Base-by-base conservation (phyloP, 2,888 invertebrate genomes). In the Sericinus montela region DNA sequence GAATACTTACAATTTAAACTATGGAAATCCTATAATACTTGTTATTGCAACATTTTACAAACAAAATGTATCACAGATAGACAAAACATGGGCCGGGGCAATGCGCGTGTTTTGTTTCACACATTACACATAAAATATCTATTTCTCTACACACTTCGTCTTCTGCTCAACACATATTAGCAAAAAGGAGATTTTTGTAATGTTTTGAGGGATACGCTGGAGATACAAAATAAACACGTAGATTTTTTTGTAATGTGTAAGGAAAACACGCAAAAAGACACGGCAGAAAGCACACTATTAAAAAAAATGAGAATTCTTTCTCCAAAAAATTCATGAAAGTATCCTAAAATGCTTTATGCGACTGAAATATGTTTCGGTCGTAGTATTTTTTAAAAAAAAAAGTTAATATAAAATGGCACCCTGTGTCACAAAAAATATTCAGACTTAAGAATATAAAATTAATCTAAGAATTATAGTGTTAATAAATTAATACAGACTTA, bases 61-160 rank as follows among this genome's bases (percentile, higher is more conserved):
- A 82, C 72, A 67, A 75, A 82, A 78, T 69, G 73, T 86, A 86
- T 87, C 86, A 87, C 86, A 87, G 86, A 86, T 76, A 76, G 76
- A 66, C 70, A 73, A 73, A 69, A 67, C 54, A 63, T 72, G 76
- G 80, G 74, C 71, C 65, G 58, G 62, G 42, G 45, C 45, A n/a
- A n/a, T n/a, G n/a, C n/a, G n/a, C n/a, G n/a, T n/a, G n/a, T n/a
- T n/a, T n/a, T n/a, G n/a, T n/a, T n/a, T n/a, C n/a, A n/a, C n/a
- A n/a, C n/a, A n/a, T n/a, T n/a, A n/a, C n/a, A n/a, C n/a, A n/a
- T n/a, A n/a, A n/a, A n/a, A n/a, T n/a, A n/a, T n/a, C n/a, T n/a
- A n/a, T n/a, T n/a, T n/a, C n/a, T n/a, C n/a, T n/a, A n/a, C n/a
- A n/a, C n/a, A n/a, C n/a, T n/a, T n/a, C n/a, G n/a, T n/a, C n/a